Base-by-base conservation (phyloP, 2,888 invertebrate species). In the Eurytoma adleriae region DNA sequence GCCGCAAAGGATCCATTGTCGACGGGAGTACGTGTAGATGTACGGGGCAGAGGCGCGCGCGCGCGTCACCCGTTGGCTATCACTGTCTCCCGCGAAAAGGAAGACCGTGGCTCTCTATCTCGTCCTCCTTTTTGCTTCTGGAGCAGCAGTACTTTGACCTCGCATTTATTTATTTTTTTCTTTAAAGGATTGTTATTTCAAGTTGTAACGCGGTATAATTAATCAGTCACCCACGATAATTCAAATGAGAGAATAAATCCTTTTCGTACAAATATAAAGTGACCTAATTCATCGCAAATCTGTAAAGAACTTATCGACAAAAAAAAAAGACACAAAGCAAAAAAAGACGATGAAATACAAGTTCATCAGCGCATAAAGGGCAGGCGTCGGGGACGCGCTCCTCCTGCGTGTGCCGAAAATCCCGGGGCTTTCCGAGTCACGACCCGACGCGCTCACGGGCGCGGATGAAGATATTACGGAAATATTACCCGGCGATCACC, bases 1-100 rank as follows among this genome's bases (percentile, higher is more conserved):
- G 84, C 87, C 83, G 87, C 87, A 90, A 90, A 90, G 88, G 87
- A 88, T 88, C 89, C 88, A 90, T 90, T 90, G 90, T 90, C 88
- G 87, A 88, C 85, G 85, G 85, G 86, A 86, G 88, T 89, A 89
- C 87, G 87, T 86, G 87, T 40, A 40, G 30, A 30, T 30, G 40
- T 40, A 40, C 40, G 40, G 40, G 40, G 40, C 1, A 40, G 40
- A 40, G 86, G 86, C 83, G 84, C 81, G 83, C 69, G 27, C 82
- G 70, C 69, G 56, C 54, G 85, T 87, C 86, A 88, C 84, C 86
- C 86, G 85, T 85, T 86, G 84, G 86, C 84, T 89, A 87, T 88
- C 90, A 88, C 85, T 88, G 87, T 87, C 88, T 87, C 69, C 48
- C 16, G 79, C 56, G 59, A 68, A 78, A 77, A 59, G 20, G 54